Evolutionary conservation across 2,888 invertebrate species (phyloP), one percentile per base, ranked within the genome.

Genomic region (Lasioglossum zephyrum): DNA sequence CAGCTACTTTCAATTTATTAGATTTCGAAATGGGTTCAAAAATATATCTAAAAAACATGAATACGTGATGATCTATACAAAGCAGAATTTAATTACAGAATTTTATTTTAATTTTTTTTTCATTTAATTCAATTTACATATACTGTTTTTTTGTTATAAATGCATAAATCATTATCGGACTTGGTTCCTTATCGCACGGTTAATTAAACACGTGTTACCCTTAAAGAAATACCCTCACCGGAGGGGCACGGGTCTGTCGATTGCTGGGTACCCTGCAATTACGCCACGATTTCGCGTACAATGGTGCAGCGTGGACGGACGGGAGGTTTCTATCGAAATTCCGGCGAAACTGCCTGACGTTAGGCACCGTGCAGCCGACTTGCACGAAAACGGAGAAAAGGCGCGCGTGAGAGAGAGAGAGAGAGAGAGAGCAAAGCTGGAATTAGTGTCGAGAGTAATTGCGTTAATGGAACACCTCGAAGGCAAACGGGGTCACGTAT

Each of bases 401-500:
- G n/a, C 57, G 26, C 18, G 63, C 63, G 49, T 44, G 53, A 2
- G 31, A 63, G 39, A 16, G 31, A 63, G 39, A n/a, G n/a, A n/a
- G n/a, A n/a, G n/a, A n/a, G n/a, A n/a, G n/a, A n/a, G n/a, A n/a
- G n/a, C 39, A 36, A 41, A 70, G 73, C n/a, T 31, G 53, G 60
- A 73, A 76, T 70, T 69, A 57, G 77, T 18, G 77, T 73, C 75
- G 63, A n/a, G 57, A 73, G 86, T 85, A 86, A 87, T 91, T 89
- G 84, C 84, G 79, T 84, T 86, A 88, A 86, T 89, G 87, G 85
- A 81, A 82, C 83, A 84, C 85, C 82, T 81, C 63, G 47, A 41
- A 41, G 69, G 77, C 82, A 90, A 91, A 91, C 73, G 86, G 81
- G 91, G 88, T 89, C 91, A 82, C 85, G 81, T 77, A 76, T 82